A percentile compares a stretch with the other conserved stretches of the same genome.
These are phyloP conservation scores for Coracopsis vasa DNA, from an alignment of 2,113 vertebrate species.

Conservation along the genomic window DNA sequence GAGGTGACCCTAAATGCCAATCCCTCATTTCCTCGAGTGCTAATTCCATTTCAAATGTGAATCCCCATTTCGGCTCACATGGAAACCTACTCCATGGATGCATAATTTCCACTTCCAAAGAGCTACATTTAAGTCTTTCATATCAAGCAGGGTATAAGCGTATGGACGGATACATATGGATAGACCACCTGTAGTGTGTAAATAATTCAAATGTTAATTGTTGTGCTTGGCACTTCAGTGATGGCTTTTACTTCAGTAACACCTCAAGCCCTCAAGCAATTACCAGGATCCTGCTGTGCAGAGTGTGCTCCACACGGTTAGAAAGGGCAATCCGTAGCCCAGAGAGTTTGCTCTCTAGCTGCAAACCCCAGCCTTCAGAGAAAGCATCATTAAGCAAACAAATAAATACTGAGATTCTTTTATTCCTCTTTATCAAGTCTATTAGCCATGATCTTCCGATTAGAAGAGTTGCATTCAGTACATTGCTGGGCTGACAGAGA, in stretches of 20 bases:
- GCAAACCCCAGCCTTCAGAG: neutral
- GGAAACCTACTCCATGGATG: neutral
- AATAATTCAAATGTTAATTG: conserved; percentile 63
- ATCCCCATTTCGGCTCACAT: neutral
- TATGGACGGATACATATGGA: neutral
- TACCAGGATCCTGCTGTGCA: conserved; percentile 30
- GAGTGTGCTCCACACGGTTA: neutral
- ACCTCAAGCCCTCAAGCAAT: conserved; percentile 38
- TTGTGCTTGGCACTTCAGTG: conserved; percentile 32
- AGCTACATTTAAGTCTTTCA: neutral
- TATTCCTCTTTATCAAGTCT: neutral
- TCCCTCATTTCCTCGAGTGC: neutral
- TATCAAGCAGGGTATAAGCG: neutral
- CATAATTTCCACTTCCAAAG: neutral
- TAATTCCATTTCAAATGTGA: neutral
- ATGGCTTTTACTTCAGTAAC: conserved; percentile 12
- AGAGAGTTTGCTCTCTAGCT: neutral
- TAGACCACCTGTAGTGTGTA: conserved; percentile 34
- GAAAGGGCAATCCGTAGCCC: neutral
- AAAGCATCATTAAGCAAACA: neutral
- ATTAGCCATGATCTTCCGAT: neutral
- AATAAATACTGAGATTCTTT: neutral
- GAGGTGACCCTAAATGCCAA: neutral
- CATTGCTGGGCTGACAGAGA: neutral
- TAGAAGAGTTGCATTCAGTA: neutral